These are phyloP conservation scores for Parambassis ranga DNA, from an alignment of 2,797 vertebrate genomes.

Conservation along the genomic window DNA sequence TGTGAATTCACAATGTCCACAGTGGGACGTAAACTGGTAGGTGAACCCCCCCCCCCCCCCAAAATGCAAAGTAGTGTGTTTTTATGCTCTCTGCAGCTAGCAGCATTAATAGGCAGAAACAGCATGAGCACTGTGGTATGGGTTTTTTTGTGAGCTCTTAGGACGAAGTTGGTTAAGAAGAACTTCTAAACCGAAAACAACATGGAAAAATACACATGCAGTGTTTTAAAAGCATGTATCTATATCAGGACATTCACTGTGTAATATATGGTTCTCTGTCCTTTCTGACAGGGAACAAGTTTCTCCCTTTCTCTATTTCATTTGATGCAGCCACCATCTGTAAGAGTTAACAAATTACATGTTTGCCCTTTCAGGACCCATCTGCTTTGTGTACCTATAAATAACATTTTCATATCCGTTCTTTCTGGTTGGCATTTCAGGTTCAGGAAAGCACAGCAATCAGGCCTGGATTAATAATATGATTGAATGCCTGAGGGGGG, in stretches of 20 bases:
- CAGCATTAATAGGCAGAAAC: neutral
- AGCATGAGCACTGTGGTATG: neutral
- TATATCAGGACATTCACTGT: neutral
- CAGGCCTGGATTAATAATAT: slow-evolving; percentile 55
- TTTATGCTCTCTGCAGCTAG: neutral
- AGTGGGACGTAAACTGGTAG: slow-evolving; percentile 4
- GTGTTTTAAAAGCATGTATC: neutral
- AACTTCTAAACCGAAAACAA: too few species aligned
- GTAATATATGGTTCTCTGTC: slow-evolving; percentile 1
- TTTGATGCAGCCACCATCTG: slow-evolving; percentile 29
- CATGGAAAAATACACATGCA: neutral
- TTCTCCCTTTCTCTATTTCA: slow-evolving; percentile 5
- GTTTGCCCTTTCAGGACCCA: slow-evolving; percentile 69
- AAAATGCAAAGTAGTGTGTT: neutral
- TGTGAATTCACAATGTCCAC: slow-evolving; percentile 15
- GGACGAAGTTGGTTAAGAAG: too few species aligned
- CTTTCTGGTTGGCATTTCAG: slow-evolving; percentile 60
- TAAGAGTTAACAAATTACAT: slow-evolving; percentile 61
- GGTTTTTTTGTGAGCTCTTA: too few species aligned
- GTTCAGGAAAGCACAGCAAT: slow-evolving; percentile 51
- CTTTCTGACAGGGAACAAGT: slow-evolving; percentile 28
- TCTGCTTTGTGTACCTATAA: slow-evolving; percentile 62
- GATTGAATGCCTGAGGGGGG: slow-evolving; percentile 52
- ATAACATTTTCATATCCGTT: slow-evolving; percentile 59
- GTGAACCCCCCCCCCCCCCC: neutral